These are phyloP conservation scores for Ornithorhynchus anatinus DNA, from an alignment of 2,113 vertebrate genomes.

Conservation along the genomic window DNA sequence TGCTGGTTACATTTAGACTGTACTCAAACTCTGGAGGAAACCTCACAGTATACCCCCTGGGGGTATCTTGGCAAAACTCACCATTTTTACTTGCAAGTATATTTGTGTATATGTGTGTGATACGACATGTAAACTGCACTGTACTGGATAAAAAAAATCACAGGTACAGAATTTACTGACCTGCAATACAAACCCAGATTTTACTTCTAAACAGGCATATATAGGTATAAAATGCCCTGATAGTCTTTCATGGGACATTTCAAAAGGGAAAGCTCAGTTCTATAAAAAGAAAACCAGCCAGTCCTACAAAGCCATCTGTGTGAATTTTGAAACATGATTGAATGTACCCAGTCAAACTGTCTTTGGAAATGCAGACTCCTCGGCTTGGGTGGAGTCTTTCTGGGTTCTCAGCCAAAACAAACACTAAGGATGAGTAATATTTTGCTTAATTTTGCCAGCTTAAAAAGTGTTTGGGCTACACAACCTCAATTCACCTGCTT, in stretches of 20 bases:
- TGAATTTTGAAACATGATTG: constrained; percentile 41
- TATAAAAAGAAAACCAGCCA: constrained; percentile 27
- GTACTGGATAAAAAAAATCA: no score
- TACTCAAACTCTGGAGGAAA: no score
- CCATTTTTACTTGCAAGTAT: no score
- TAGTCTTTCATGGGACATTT: neutral
- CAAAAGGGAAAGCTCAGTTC: constrained; percentile 10
- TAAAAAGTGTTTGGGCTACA: neutral
- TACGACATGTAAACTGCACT: no score
- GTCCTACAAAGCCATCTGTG: constrained; percentile 16
- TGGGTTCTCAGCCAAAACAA: constrained; percentile 48
- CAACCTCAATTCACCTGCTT: neutral
- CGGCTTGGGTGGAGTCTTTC: constrained; percentile 48
- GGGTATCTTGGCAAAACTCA: no score
- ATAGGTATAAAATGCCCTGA: neutral
- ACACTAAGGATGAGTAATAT: constrained; percentile 25
- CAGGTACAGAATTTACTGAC: no score
- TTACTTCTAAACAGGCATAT: no score
- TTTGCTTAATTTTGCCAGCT: constrained; percentile 19
- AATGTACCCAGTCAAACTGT: constrained; percentile 49
- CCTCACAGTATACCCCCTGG: no score
- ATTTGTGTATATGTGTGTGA: no score
- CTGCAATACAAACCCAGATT: no score
- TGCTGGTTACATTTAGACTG: no score
- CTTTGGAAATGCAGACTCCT: constrained; percentile 17